Base-by-base conservation (phyloP, 1,140 invertebrate genomes). In the Trichogramma pretiosum region DNA sequence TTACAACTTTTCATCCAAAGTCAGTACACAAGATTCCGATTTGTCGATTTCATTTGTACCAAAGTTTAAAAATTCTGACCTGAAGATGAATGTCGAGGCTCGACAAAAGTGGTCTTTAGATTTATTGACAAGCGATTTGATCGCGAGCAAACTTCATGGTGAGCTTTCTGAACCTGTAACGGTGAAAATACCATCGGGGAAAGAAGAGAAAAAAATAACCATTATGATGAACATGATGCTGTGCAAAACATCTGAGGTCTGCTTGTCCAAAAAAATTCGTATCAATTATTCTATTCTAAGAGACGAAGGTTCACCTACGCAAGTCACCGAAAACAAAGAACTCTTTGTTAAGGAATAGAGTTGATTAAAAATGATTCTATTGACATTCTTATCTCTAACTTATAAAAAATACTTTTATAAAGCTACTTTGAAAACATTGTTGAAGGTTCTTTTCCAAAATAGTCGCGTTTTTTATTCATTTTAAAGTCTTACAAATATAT, bases 61-160 rank as follows among this genome's bases (percentile, higher is more conserved):
- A 30, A 63, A 34, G 54, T 74, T 76, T 45, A 65, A 61, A 13
- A 65, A 70, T 32, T n/a, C n/a, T n/a, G 73, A 73, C 36, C 70
- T 84, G 0, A 80, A 81, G 58, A 76, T 84, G 39, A 83, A 79
- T 10, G 50, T 67, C 0, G 77, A 77, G n/a, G 81, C 81, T 3
- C 79, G 80, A 5, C 82, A 85, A 58, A 77, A 74, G 49, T 85
- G 82, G 78, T 51, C 51, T 2, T 28, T 77, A 5, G 51, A 57
- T 23, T 46, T 68, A 23, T 60, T 68, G 18, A 57, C 63, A 10
- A 47, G 52, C 13, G 58, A 55, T 8, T 75, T 72, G 65, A 57
- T 49, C 13, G 58, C 62, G 13, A 52, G 56, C 17, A 58, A 62
- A 35, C 45, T 49, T 11, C 63, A 35, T 32, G 73, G 72, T 18